Percentiles rank a stretch among this genome's conserved stretches.
Evolutionary conservation across 2,888 invertebrate genomes (phyloP).

Genomic region (Zaprionus lineosus): DNA sequence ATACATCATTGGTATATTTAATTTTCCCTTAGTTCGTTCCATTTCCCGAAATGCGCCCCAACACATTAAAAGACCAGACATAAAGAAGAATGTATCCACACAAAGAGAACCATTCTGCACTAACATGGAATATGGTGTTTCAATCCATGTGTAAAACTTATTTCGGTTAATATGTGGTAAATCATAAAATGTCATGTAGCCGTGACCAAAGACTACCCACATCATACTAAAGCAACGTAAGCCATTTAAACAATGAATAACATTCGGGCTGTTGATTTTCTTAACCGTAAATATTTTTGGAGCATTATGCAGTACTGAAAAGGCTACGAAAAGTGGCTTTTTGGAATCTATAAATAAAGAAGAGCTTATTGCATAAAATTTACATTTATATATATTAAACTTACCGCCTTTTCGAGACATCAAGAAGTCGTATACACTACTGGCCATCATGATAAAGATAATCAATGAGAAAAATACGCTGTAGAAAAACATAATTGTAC

Average conservation of each 20-base stretch:
- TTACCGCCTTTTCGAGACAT: constrained; percentile 77
- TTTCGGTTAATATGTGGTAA: constrained; percentile 79
- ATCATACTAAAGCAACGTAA: constrained; percentile 83
- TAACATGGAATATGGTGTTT: constrained; percentile 80
- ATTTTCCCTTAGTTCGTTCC: constrained; percentile 80
- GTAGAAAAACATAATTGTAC: constrained; percentile 9
- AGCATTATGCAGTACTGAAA: constrained; percentile 83
- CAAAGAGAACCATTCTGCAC: constrained; percentile 84
- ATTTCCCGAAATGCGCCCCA: constrained; percentile 82
- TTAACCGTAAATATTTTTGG: constrained; percentile 82
- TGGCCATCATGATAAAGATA: constrained; percentile 69
- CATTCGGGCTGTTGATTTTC: constrained; percentile 76
- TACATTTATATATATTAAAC: constrained; percentile 23
- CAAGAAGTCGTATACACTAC: constrained; percentile 79
- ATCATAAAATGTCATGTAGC: constrained; percentile 81
- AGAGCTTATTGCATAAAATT: too few relatives aligned
- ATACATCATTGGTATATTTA: constrained; percentile 81
- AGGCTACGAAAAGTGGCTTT: constrained; percentile 73
- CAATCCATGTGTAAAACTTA: constrained; percentile 75
- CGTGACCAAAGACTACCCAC: constrained; percentile 84
- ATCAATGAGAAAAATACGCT: constrained; percentile 79
- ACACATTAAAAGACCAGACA: constrained; percentile 85
- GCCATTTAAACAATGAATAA: constrained; percentile 83
- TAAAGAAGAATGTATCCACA: constrained; percentile 86
- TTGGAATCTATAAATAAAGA: constrained; percentile 62